Evolutionary conservation across 2,888 invertebrate species (phyloP), one percentile per base, ranked within the genome.

Genomic region (Galerucella pusilla): DNA sequence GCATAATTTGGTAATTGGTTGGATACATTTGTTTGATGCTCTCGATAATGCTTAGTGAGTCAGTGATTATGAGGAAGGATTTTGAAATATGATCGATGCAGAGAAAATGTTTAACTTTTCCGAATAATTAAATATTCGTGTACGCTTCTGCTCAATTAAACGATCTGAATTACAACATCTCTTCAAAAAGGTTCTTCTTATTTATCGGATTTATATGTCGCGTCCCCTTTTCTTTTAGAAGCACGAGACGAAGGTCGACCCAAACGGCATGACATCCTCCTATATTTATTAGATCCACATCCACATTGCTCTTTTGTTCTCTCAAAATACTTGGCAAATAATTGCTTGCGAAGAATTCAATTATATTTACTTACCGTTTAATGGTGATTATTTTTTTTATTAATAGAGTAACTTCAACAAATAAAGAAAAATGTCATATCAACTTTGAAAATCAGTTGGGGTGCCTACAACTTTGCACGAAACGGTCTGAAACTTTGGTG

Each of bases 141-240:
- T 61, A 28, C 61, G 35, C 42, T n/a, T 35, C 42, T 61, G 63
- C 16, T 63, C 42, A 63, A 63, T 63, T 63, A 63, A 42, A 42
- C n/a, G n/a, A 35, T 74, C 77, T 75, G 75, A 70, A 75, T 77
- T 77, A 77, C 75, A 75, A 68, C 67, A 75, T 69, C 73, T 73
- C 75, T 75, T 77, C 73, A 74, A 75, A 75, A 20, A 75, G 73
- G 70, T 73, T 75, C 75, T 78, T 78, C 87, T 85, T 86, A 86
- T 86, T 87, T 84, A 82, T 82, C 79, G 82, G 82, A 78, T 76
- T 75, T 76, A 63, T 42, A 42, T 35, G 63, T 42, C 42, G 63
- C 63, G 42, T 42, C 63, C 63, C 63, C 63, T 35, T 49, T 61
- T 42, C 63, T 42, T 42, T 63, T 42, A 42, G 14, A 63, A 63